Evolutionary conservation across 2,113 vertebrate species (phyloP).

Genomic region (Hyla sarda): DNA sequence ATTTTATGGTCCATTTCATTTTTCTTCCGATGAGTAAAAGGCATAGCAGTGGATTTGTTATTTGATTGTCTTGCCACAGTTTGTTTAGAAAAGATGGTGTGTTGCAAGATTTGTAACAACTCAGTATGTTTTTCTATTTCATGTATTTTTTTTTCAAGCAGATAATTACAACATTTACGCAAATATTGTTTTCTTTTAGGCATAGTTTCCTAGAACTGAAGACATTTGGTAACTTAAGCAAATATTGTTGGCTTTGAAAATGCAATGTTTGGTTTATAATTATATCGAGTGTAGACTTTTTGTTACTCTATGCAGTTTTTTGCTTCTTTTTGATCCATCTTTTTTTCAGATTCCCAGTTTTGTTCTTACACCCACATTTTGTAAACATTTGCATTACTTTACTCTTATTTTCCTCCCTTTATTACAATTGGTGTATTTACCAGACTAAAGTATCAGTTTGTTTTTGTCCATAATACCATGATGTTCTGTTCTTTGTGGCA

Average conservation of each 20-base stretch:
- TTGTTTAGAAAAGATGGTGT: constrained; percentile 26
- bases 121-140: constrained; percentile 11
- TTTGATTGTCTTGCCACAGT: constrained; percentile 19
- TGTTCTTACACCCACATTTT: not conserved
- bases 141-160: constrained; percentile 12
- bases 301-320: not conserved
- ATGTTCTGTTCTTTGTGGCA: not conserved
- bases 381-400: constrained; percentile 12
- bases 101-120: not conserved
- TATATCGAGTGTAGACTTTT: not conserved
- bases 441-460: not conserved
- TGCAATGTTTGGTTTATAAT: not conserved
- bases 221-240: constrained; percentile 42
- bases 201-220: constrained; percentile 21
- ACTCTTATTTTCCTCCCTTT: not conserved
- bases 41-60: not conserved
- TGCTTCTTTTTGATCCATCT: not conserved
- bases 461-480: not conserved
- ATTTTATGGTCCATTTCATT: not conserved
- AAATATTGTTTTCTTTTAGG: constrained; percentile 24
- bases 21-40: not conserved
- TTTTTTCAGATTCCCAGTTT: not conserved
- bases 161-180: constrained; percentile 32
- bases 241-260: constrained; percentile 34
- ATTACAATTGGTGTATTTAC: not conserved